phyloP scores from a whole-genome alignment of 2,888 invertebrate genomes.

The Dryadula phaetusa region DNA sequence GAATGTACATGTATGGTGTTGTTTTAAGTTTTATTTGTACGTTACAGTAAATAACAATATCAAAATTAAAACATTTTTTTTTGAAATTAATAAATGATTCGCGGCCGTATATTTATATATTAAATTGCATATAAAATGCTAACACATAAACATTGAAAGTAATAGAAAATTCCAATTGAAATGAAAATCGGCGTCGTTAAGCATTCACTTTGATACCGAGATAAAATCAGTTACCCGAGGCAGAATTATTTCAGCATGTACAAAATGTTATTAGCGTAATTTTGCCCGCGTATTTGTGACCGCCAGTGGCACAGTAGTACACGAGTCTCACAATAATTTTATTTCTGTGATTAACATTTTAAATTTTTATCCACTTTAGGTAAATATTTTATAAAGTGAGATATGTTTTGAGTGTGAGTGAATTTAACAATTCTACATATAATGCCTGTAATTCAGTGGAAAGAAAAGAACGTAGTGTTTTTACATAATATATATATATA shows the following conservation, averaged over 20 bases:
- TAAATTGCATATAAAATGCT: neutral
- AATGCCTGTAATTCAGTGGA: neutral
- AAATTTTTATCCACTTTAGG: neutral
- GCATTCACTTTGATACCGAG: constrained; percentile 31
- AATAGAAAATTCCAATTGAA: constrained; percentile 27
- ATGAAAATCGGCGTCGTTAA: constrained; percentile 28
- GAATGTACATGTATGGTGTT: too few species aligned
- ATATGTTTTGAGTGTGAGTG: too few species aligned
- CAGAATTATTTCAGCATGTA: constrained; percentile 24
- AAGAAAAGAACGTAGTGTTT: neutral
- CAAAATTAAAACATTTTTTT: too few species aligned
- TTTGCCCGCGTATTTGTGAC: neutral
- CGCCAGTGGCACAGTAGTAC: neutral
- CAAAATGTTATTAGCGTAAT: constrained; percentile 27
- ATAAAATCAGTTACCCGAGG: constrained; percentile 25
- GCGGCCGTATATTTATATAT: neutral
- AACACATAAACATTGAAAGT: constrained; percentile 2
- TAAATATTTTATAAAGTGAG: too few species aligned
- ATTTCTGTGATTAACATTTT: neutral
- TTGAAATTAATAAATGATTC: neutral
- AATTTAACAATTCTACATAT: neutral
- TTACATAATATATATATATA: neutral
- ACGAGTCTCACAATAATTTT: neutral
- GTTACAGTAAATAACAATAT: too few species aligned
- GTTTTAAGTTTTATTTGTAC: too few species aligned